Conservation (phyloP, 2,797 vertebrate genomes). For the Huso huso region DNA sequence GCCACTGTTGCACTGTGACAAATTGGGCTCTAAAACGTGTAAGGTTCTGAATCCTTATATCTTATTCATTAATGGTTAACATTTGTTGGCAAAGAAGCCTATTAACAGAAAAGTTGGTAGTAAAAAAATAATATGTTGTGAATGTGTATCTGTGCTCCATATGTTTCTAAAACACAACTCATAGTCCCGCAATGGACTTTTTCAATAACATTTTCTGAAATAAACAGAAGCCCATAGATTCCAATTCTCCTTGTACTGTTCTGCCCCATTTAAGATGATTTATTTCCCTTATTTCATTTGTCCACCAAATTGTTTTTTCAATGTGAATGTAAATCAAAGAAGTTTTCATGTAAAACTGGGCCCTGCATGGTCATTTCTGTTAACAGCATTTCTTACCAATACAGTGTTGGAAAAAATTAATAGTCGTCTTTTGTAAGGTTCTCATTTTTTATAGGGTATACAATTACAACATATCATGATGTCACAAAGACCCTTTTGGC, state of each 20-base stretch:
- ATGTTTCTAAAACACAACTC: constrained; percentile 46
- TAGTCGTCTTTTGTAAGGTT: neutral
- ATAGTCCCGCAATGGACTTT: neutral
- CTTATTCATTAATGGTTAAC: neutral
- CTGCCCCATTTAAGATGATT: constrained; percentile 56
- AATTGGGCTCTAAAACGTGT: neutral
- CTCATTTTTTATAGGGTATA: neutral
- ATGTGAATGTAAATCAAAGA: constrained; percentile 53
- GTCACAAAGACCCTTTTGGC: neutral
- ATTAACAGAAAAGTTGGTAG: neutral
- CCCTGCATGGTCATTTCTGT: constrained; percentile 53
- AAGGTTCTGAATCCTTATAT: neutral
- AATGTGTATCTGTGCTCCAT: constrained; percentile 39
- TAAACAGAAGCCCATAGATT: constrained; percentile 25
- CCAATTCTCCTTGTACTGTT: constrained; percentile 48
- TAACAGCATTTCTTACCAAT: constrained; percentile 48
- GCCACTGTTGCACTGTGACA: too few relatives aligned
- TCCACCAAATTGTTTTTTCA: constrained; percentile 47
- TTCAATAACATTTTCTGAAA: neutral
- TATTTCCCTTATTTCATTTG: constrained; percentile 59
- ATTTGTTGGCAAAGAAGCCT: neutral
- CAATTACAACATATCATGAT: neutral
- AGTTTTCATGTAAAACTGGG: constrained; percentile 27
- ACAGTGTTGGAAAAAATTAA: constrained; percentile 44
- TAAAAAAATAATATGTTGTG: neutral